Percentiles rank a stretch among this genome's conserved stretches.
Conservation (phyloP, 1,140 invertebrate genomes). For the Drosophila funebris region DNA sequence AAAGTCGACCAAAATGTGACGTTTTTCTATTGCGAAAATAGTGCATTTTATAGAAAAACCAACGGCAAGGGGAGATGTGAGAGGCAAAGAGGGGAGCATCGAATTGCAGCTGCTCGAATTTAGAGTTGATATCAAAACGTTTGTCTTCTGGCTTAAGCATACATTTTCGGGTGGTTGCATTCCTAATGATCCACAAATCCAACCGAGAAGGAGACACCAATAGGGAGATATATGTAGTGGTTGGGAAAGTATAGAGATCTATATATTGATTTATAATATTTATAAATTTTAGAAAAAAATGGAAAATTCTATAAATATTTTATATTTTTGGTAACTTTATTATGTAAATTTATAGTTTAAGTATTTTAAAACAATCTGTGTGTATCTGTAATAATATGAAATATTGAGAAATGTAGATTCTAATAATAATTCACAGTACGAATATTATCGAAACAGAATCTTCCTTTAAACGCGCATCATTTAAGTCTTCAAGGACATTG, state of each 20-base stretch:
- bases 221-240: background rate
- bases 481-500: no score
- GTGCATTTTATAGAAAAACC: constrained; percentile 66
- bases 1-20: constrained; percentile 69
- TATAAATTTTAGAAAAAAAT: no score
- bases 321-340: no score
- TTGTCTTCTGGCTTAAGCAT: constrained; percentile 27
- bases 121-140: constrained; percentile 35
- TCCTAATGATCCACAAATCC: constrained; percentile 24
- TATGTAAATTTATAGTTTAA: background rate
- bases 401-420: no score
- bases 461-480: no score
- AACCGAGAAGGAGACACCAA: background rate
- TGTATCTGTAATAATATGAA: no score
- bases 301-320: no score
- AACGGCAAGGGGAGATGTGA: background rate
- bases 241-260: background rate
- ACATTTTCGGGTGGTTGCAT: constrained; percentile 31
- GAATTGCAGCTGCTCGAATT: constrained; percentile 73
- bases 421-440: no score
- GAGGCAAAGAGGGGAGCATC: constrained; percentile 25
- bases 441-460: no score
- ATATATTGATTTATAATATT: background rate
- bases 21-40: constrained; percentile 68
- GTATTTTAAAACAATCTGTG: no score